Evolutionary conservation across 2,888 invertebrate genomes (phyloP).

Genomic region (Synanthedon vespiformis): DNA sequence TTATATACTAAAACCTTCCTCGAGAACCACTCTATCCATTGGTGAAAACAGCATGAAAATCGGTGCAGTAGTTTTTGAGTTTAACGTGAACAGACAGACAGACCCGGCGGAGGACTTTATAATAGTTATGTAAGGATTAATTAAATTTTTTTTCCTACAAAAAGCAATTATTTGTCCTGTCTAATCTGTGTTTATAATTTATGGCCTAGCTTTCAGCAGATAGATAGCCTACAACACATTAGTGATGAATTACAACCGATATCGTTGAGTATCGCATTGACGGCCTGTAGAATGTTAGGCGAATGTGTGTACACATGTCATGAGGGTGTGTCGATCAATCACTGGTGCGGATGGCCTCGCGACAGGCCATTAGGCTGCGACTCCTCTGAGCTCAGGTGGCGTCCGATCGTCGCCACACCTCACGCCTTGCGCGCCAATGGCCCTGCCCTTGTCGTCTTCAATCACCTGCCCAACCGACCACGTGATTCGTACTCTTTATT

Average conservation of each 20-base stretch:
- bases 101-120: too few species aligned
- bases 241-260: constrained; percentile 53
- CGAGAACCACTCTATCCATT: too few species aligned
- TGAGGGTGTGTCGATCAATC: constrained; percentile 61
- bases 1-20: too few species aligned
- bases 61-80: too few species aligned
- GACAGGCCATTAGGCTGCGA: constrained; percentile 62
- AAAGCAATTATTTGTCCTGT: too few species aligned
- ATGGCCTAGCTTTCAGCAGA: constrained; percentile 8
- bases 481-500: constrained; percentile 16
- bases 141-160: too few species aligned
- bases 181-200: constrained; percentile 6
- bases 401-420: constrained; percentile 12
- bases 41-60: too few species aligned
- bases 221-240: constrained; percentile 17
- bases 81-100: too few species aligned
- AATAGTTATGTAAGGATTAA: too few species aligned
- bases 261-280: constrained; percentile 20
- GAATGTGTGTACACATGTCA: constrained; percentile 47
- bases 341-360: constrained; percentile 53
- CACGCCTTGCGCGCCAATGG: constrained; percentile 9
- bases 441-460: constrained; percentile 28
- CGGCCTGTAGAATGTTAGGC: not conserved
- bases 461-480: constrained; percentile 29
- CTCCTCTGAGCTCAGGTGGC: constrained; percentile 48